A percentile compares a stretch with the other conserved stretches of the same genome.
These are phyloP conservation scores for Alaudala cheleensis DNA, from an alignment of 2,113 vertebrate genomes.

Conservation along the genomic window DNA sequence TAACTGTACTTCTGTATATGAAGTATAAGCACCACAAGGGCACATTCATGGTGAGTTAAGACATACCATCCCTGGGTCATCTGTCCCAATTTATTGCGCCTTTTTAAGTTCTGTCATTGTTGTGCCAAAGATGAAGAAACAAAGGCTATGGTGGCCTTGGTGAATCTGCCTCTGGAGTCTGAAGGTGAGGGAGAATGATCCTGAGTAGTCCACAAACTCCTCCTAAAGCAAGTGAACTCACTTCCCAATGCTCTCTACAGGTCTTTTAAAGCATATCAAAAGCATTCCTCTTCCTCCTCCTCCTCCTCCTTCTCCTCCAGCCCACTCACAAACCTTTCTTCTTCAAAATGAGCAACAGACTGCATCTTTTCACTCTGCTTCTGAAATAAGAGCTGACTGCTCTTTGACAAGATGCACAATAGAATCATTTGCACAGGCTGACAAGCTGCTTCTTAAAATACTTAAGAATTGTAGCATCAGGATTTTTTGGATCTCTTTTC, in stretches of 20 bases:
- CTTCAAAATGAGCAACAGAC: not conserved
- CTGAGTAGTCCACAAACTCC: not conserved
- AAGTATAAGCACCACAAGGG: not conserved
- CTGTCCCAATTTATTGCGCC: not conserved
- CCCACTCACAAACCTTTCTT: not conserved
- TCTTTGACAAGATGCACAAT: not conserved
- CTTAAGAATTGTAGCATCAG: not conserved
- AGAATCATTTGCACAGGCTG: not conserved
- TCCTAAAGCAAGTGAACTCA: not conserved
- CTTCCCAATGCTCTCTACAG: fast-evolving
- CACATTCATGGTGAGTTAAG: not conserved
- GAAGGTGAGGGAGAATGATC: not conserved
- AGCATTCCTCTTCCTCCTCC: not conserved
- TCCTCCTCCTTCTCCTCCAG: not conserved
- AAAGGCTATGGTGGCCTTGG: not conserved
- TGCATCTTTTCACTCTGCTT: not conserved
- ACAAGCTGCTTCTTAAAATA: not conserved
- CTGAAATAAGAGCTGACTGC: not conserved
- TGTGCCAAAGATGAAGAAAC: not conserved
- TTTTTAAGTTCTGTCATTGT: not conserved
- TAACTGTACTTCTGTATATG: not conserved
- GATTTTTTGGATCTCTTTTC: not conserved
- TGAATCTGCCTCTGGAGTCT: not conserved
- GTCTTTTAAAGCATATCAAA: not conserved
- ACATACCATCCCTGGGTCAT: not conserved